Conservation (phyloP, 2,888 invertebrate genomes). For the Drosophila fulvimacula region DNA sequence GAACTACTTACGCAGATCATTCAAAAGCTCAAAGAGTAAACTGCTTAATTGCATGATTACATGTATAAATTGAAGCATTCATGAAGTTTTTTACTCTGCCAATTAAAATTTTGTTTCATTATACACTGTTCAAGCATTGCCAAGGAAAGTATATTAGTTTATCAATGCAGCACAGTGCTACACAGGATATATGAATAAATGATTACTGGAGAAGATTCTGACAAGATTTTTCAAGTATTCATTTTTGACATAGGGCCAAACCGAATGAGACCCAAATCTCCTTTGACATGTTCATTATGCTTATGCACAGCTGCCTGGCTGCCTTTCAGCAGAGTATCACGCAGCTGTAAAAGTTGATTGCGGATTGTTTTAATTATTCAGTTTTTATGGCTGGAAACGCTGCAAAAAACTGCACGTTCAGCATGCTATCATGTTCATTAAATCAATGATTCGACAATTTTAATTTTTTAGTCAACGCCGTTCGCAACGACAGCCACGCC, state of each 20-base stretch:
- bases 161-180: no score
- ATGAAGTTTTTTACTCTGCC: conserved; percentile 29
- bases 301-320: no score
- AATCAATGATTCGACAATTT: conserved; percentile 60
- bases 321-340: neutral
- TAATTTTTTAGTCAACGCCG: conserved; percentile 41
- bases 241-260: neutral
- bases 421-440: conserved; percentile 48
- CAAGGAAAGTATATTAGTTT: neutral
- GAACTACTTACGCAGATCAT: neutral
- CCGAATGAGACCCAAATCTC: neutral
- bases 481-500: neutral
- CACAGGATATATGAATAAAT: neutral
- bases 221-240: neutral
- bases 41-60: conserved; percentile 50
- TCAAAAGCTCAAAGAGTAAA: conserved; percentile 37
- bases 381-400: conserved; percentile 9
- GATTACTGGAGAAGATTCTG: neutral
- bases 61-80: conserved; percentile 39
- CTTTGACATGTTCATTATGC: neutral
- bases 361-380: conserved; percentile 13
- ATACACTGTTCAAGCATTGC: neutral
- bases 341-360: neutral
- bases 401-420: conserved; percentile 23
- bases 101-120: conserved; percentile 38